Base-by-base conservation (phyloP, 2,113 vertebrate species). In the Rallus limicola region DNA sequence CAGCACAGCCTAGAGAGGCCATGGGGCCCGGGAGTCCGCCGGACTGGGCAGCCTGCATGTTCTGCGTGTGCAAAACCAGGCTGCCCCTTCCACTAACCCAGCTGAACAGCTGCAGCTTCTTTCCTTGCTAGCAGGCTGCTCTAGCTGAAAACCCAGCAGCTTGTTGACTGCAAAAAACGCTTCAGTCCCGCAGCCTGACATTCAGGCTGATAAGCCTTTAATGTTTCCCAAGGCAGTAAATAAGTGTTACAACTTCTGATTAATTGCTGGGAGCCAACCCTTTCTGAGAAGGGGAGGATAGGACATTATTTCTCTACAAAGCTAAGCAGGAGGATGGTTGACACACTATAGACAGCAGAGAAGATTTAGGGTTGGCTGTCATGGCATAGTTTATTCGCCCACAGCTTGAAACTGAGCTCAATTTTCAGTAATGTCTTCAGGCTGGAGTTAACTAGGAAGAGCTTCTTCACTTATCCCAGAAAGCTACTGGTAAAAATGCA, bases 61-160 rank as follows among this genome's bases (percentile, higher is more conserved):
- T 53, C 69, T 70, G 36, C 0, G 2, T 20, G 2, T 48, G 31
- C 44, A 25, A 5, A 23, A 40, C 6, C 1, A 2, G 46, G 36
- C 46, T 79, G 65, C 42, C 48, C 10, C 2, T 64, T 34, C 62
- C 19, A 2, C 42, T 42, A 38, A 12, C 44, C 48, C 48, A 23
- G 20, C 40, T 60, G 63, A 42, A 33, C 46, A 36, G 62, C 56
- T 70, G 68, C 71, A 67, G 64, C 26, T 40, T 31, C 26, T 36
- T 31, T 81, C 44, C 62, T 26, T 38, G 29, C 83, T 40, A n/a
- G 74, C 64, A 64, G 58, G 8, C 58, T 52, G 11, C 24, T 12
- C 4, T 16, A 24, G 36, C 68, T 67, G 58, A 23, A 50, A 77
- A 75, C 63, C 48, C 28, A 34, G 21, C n/a, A 23, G 10, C 8